Percentiles rank a stretch among this genome's conserved stretches.
Evolutionary conservation across 64 coral and sea anemone species (phyloP).

Genomic region (Stylophora pistillata): DNA sequence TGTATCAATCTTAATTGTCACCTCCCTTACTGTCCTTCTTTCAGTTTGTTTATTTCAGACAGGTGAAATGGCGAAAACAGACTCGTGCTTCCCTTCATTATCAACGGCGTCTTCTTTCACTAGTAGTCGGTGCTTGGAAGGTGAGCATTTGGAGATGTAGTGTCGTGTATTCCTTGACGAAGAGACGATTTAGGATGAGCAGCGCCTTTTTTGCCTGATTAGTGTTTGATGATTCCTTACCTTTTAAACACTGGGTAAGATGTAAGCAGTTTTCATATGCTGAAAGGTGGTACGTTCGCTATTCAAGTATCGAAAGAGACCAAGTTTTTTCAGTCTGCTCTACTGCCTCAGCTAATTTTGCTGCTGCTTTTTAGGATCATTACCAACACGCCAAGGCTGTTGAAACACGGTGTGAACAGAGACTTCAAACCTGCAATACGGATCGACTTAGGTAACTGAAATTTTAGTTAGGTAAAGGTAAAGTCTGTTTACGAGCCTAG

Average conservation of each 20-base stretch:
- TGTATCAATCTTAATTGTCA: constrained; percentile 9
- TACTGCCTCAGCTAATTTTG: not conserved
- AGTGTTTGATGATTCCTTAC: too few species aligned
- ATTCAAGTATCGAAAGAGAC: too few species aligned
- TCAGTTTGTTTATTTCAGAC: constrained; percentile 56
- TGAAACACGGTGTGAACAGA: not conserved
- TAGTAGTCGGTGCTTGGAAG: constrained; percentile 48
- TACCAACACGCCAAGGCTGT: not conserved
- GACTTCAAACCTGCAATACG: not conserved
- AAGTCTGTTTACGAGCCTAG: too few species aligned
- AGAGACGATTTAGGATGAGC: too few species aligned
- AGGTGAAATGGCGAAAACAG: constrained; percentile 59
- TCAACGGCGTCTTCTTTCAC: constrained; percentile 16
- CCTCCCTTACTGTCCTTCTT: not conserved
- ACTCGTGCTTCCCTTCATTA: constrained; percentile 52
- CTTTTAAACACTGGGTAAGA: too few species aligned
- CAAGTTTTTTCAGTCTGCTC: not conserved
- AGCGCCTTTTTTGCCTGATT: too few species aligned
- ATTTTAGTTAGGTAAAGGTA: too few species aligned
- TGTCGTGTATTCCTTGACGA: not conserved
- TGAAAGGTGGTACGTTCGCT: too few species aligned
- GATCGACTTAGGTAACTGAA: not conserved
- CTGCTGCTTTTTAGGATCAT: not conserved
- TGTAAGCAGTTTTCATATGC: too few species aligned
- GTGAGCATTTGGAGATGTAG: not conserved